phyloP scores from a whole-genome alignment of 2,797 vertebrate genomes.

The Agapornis canus region DNA sequence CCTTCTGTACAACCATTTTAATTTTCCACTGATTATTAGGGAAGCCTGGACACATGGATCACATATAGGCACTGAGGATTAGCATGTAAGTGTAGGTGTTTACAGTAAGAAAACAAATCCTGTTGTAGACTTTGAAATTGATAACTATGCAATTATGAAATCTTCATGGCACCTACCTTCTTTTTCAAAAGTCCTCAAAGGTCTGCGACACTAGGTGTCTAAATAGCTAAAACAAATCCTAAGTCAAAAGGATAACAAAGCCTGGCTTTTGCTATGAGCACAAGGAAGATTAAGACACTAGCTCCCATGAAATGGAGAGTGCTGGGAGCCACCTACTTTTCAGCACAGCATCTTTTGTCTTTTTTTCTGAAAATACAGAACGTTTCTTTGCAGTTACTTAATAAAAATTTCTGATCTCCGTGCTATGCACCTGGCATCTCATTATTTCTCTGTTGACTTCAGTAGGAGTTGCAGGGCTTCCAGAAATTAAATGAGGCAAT shows the following conservation, averaged over 20 bases:
- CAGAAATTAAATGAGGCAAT: not conserved
- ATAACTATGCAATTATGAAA: not conserved
- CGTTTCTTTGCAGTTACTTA: not conserved
- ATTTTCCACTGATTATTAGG: not conserved
- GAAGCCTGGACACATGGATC: not conserved
- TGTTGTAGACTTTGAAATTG: not conserved
- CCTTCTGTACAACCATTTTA: not conserved
- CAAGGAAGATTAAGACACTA: not conserved
- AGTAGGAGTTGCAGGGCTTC: not conserved
- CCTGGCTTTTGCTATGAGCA: not conserved
- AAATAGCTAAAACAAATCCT: not conserved
- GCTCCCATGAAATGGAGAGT: not conserved
- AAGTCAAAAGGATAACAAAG: not conserved
- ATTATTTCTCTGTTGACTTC: not conserved
- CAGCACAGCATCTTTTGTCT: not conserved
- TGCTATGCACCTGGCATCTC: not conserved
- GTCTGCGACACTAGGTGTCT: not conserved
- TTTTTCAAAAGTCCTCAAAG: not conserved
- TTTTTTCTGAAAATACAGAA: not conserved
- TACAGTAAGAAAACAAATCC: not conserved
- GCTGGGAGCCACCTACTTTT: not conserved
- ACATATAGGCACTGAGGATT: not conserved
- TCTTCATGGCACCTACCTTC: not conserved
- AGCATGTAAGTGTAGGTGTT: rapidly evolving
- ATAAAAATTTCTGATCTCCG: not conserved